Evolutionary conservation across 2,113 vertebrate genomes (phyloP).

Genomic region (Callipepla squamata): DNA sequence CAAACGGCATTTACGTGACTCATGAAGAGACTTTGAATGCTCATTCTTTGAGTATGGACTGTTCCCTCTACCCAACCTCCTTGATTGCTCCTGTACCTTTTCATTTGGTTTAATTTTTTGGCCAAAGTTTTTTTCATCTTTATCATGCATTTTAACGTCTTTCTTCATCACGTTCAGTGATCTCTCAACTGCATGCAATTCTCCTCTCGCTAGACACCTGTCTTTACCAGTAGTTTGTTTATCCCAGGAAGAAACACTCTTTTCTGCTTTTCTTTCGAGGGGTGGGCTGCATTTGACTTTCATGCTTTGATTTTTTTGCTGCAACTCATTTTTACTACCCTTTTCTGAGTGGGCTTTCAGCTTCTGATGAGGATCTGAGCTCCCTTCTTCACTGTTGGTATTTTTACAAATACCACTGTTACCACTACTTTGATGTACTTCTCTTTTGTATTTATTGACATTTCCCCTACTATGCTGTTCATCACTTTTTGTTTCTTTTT

Average conservation of each 20-base stretch:
- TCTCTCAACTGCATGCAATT: conserved; percentile 68
- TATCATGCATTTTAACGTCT: conserved; percentile 70
- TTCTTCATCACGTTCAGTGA: conserved; percentile 69
- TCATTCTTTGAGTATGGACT: conserved; percentile 70
- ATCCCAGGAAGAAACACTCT: conserved; percentile 56
- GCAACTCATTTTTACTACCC: too few relatives aligned
- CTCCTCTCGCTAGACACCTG: conserved; percentile 59
- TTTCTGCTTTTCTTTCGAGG: conserved; percentile 66
- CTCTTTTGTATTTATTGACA: conserved; percentile 63
- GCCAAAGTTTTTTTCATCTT: conserved; percentile 72
- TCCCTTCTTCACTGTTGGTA: conserved; percentile 51
- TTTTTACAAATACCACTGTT: conserved; percentile 2
- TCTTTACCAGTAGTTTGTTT: conserved; percentile 71
- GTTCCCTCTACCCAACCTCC: conserved; percentile 68
- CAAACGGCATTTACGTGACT: conserved; percentile 58
- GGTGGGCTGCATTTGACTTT: conserved; percentile 51
- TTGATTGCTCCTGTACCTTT: conserved; percentile 70
- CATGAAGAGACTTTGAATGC: conserved; percentile 58
- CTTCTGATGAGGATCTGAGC: conserved; percentile 60
- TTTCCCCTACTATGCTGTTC: conserved; percentile 53
- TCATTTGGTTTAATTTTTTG: conserved; percentile 55
- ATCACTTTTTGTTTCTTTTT: conserved; percentile 67
- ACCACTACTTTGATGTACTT: conserved; percentile 1
- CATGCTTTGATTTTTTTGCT: too few relatives aligned
- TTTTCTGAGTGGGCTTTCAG: neutral